Evolutionary conservation across 2,888 invertebrate genomes (phyloP).

Genomic region (Helobdella robusta): DNA sequence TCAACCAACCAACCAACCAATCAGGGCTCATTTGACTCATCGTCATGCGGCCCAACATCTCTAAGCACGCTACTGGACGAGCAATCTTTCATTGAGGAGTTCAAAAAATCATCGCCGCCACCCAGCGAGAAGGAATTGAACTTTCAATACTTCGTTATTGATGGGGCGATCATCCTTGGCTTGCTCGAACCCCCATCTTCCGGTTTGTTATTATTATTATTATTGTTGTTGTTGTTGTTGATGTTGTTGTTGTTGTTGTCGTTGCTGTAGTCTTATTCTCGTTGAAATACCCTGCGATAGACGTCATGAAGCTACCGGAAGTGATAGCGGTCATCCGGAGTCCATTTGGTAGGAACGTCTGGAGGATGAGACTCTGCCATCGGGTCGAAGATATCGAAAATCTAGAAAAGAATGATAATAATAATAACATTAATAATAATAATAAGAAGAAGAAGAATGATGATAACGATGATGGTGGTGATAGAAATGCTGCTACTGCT

Average conservation of each 20-base stretch:
- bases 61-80: constrained; percentile 80
- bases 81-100: constrained; percentile 67
- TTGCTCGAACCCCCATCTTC: constrained; percentile 69
- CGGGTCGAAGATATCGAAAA: constrained; percentile 52
- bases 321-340: constrained; percentile 78
- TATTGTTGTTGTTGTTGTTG: neutral
- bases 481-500: neutral
- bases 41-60: constrained; percentile 72
- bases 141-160: constrained; percentile 83
- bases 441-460: too few species aligned
- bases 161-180: constrained; percentile 70
- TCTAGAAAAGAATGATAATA: too few species aligned
- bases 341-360: constrained; percentile 86
- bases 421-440: too few species aligned
- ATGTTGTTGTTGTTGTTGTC: neutral
- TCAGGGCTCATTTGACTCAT: constrained; percentile 72
- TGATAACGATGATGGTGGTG: constrained; percentile 3
- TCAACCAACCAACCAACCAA: neutral
- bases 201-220: neutral
- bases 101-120: constrained; percentile 41
- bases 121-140: constrained; percentile 40
- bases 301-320: constrained; percentile 62
- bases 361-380: constrained; percentile 66
- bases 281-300: neutral
- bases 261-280: neutral